phyloP scores from a whole-genome alignment of 2,113 vertebrate genomes.

The Agapornis roseicollis region DNA sequence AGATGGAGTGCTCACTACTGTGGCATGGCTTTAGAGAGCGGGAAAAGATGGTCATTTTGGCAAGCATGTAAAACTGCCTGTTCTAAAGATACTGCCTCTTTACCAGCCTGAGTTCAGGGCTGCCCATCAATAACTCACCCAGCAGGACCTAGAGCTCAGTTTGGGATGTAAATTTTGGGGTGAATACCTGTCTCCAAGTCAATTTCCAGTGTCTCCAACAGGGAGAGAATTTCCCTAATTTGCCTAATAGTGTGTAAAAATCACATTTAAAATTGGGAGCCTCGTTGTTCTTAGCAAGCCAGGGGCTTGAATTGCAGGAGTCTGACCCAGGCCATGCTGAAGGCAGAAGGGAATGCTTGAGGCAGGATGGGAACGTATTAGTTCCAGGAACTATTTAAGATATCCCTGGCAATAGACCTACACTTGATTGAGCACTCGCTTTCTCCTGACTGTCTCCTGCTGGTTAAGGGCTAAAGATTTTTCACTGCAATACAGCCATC shows the following conservation, averaged over 20 bases:
- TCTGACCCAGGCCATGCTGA: not conserved
- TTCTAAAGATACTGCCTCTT: not conserved
- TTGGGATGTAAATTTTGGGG: not conserved
- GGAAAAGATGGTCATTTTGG: not conserved
- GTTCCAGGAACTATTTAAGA: not conserved
- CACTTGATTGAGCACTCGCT: not conserved
- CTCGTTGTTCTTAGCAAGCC: not conserved
- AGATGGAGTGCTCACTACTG: not conserved
- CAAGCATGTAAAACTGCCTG: not conserved
- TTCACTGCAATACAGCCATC: not conserved
- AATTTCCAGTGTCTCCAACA: not conserved
- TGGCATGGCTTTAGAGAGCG: not conserved
- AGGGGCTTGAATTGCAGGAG: not conserved
- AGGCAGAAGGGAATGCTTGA: not conserved
- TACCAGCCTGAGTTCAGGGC: not conserved
- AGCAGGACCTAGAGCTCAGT: not conserved
- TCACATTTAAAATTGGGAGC: not conserved
- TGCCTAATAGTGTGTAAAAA: not conserved
- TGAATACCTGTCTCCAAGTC: not conserved
- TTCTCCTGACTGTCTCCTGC: not conserved
- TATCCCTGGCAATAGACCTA: not conserved
- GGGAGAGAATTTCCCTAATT: not conserved
- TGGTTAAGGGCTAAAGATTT: not conserved
- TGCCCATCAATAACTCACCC: not conserved
- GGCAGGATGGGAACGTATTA: not conserved